These are phyloP conservation scores for Microctenopoma steveboyesi DNA, from an alignment of 2,797 vertebrate species.

Conservation along the genomic window DNA sequence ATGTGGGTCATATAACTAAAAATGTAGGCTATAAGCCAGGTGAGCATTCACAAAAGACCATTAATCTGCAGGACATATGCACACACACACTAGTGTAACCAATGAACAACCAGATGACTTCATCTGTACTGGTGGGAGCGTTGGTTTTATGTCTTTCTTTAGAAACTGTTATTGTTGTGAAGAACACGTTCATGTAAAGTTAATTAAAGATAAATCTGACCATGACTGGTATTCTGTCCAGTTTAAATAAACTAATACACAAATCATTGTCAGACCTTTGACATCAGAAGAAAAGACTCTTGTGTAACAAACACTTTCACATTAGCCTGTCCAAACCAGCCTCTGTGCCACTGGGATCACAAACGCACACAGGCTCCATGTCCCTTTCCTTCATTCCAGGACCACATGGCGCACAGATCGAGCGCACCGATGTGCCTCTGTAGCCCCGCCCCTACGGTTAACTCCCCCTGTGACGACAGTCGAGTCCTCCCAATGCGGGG, in stretches of 20 bases:
- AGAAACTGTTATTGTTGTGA: not conserved
- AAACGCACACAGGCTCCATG: not conserved
- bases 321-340: too few species aligned
- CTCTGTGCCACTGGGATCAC: not conserved
- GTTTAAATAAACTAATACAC: too few species aligned
- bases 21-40: constrained; percentile 1
- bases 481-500: constrained; percentile 67
- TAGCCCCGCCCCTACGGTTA: constrained; percentile 58
- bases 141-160: constrained; percentile 29
- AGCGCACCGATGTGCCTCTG: constrained; percentile 12
- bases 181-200: too few species aligned
- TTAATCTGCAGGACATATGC: not conserved
- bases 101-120: constrained; percentile 40
- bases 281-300: too few species aligned
- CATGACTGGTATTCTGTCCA: too few species aligned
- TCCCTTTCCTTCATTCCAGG: too few species aligned
- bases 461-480: constrained; percentile 69
- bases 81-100: constrained; percentile 1
- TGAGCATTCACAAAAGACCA: constrained; percentile 13
- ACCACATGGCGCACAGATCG: constrained; percentile 12
- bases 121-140: constrained; percentile 28
- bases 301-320: not conserved
- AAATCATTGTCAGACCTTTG: too few species aligned
- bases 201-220: too few species aligned
- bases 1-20: not conserved